Evolutionary conservation across 1,140 invertebrate genomes (phyloP).

Genomic region (Sitodiplosis mosellana): DNA sequence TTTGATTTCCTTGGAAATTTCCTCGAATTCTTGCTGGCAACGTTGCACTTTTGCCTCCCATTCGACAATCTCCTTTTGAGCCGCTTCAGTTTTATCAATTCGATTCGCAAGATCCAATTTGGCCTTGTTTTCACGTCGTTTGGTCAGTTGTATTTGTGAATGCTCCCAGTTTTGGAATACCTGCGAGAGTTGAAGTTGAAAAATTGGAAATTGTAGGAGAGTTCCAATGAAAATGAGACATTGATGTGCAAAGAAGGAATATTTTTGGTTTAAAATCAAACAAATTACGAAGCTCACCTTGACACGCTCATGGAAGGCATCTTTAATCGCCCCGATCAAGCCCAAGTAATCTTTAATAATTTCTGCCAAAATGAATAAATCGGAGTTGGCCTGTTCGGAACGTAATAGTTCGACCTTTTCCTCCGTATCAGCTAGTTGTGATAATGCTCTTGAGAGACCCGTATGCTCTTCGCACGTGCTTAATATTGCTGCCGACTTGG

Average conservation of each 20-base stretch:
- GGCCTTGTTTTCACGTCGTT: slow-evolving; percentile 85
- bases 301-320: slow-evolving; percentile 94
- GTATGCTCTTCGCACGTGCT: slow-evolving; percentile 92
- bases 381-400: slow-evolving; percentile 82
- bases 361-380: slow-evolving; percentile 86
- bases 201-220: background rate
- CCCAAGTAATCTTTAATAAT: slow-evolving; percentile 90
- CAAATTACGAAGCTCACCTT: no score
- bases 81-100: slow-evolving; percentile 75
- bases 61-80: slow-evolving; percentile 79
- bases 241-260: no score
- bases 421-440: slow-evolving; percentile 84
- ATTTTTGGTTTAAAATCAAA: no score
- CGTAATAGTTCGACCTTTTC: slow-evolving; percentile 66
- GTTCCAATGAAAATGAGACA: no score
- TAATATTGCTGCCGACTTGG: slow-evolving; percentile 73
- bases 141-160: slow-evolving; percentile 82
- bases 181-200: slow-evolving; percentile 10
- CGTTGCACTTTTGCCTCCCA: slow-evolving; percentile 93
- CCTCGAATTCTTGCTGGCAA: slow-evolving; percentile 91
- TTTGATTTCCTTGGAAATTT: slow-evolving; percentile 90
- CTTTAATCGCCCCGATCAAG: slow-evolving; percentile 82
- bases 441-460: slow-evolving; percentile 73
- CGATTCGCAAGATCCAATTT: slow-evolving; percentile 77
- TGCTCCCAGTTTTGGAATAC: slow-evolving; percentile 97